Evolutionary conservation across 2,888 invertebrate genomes (phyloP), one percentile per base, ranked within the genome.

Genomic region (Ochropleura plecta): DNA sequence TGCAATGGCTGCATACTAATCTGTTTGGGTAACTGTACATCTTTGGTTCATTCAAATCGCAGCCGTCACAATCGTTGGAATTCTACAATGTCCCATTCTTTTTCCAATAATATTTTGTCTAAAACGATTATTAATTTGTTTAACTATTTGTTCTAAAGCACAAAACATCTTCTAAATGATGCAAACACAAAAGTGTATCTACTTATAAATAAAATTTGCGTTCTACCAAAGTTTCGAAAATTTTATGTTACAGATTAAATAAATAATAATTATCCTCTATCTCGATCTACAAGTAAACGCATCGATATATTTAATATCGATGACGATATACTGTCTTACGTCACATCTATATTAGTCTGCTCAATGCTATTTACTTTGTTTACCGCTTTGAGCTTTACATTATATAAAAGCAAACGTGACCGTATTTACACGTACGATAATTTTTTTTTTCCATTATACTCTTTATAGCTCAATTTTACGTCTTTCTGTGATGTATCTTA

Each of bases 321-420:
- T 87, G 87, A 85, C 76, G 73, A 44, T 66, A 73, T 74, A 30
- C 62, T 30, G n/a, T 82, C n/a, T 79, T 53, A 79, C 67, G 64
- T 85, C 87, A 85, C 60, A n/a, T 20, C 18, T 82, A 73, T 65
- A 63, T 51, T 72, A 73, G 66, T 18, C 46, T 59, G 30, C 53
- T 53, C 55, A 59, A 65, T 65, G 55, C 48, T 64, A 60, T 16
- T 30, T 51, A 72, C 53, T 62, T 64, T 73, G 66, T 77, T 80
- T 51, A 59, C 46, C 12, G 30, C 16, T 60, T 64, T 62, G n/a
- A 10, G n/a, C 42, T 46, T 10, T 10, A 40, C 20, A 76, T 44
- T 57, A 65, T 40, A 44, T 42, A 70, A 60, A 59, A 53, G 9
- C 9, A 64, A 30, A 63, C 62, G 63, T 71, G 83, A 42, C 57